phyloP scores from a whole-genome alignment of 2,113 vertebrate species.

The Rhipidura dahli region DNA sequence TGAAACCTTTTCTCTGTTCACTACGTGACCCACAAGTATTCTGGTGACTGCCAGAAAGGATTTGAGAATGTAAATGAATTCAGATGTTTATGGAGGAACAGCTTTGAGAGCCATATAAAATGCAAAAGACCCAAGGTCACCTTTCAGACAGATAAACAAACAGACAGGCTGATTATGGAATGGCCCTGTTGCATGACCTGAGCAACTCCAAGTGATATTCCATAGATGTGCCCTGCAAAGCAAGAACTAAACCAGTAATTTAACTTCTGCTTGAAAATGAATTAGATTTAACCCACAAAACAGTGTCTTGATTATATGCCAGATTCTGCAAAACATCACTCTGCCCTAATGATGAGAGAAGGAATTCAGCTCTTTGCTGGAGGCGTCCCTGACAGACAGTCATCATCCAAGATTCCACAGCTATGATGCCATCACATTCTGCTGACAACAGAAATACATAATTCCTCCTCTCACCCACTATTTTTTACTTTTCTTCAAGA shows the following conservation, averaged over 20 bases:
- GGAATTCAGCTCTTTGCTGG: neutral
- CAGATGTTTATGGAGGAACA: neutral
- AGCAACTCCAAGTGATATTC: neutral
- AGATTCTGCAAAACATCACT: conserved; percentile 4
- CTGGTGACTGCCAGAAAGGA: neutral
- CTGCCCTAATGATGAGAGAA: neutral
- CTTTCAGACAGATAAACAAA: neutral
- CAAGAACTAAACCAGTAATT: neutral
- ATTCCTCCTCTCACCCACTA: neutral
- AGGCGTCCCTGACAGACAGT: neutral
- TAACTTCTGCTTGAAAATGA: neutral
- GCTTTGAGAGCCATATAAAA: neutral
- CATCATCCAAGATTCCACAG: conserved; percentile 16
- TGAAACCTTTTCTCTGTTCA: neutral
- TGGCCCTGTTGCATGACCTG: neutral
- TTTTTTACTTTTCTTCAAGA: neutral
- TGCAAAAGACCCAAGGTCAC: neutral
- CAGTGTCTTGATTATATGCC: neutral
- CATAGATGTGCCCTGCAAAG: neutral
- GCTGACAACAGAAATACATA: neutral
- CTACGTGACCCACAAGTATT: neutral
- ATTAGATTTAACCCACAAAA: neutral
- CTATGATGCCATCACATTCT: neutral
- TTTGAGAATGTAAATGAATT: neutral
- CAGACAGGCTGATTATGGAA: neutral